These are phyloP conservation scores for Rhodinocichla rosea DNA, from an alignment of 2,113 vertebrate genomes.

Conservation along the genomic window DNA sequence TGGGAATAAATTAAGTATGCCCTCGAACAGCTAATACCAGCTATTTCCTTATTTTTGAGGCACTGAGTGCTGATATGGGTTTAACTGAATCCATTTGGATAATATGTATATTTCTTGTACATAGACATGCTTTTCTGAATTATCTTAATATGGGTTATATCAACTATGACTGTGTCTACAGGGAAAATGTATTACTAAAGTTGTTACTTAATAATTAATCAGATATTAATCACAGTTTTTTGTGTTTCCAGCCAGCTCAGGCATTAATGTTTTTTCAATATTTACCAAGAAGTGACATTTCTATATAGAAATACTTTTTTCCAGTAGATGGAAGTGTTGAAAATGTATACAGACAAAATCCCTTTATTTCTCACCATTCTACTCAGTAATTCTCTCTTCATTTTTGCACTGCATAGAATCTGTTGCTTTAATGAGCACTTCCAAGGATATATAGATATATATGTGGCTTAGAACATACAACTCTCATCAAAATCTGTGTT, in stretches of 20 bases:
- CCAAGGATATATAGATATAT: not conserved
- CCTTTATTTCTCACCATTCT: not conserved
- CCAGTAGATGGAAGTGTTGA: not conserved
- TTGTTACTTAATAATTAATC: conserved; percentile 22
- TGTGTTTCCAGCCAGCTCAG: not conserved
- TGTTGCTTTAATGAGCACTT: not conserved
- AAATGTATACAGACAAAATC: not conserved
- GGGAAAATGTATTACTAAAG: not conserved
- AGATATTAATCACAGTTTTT: not conserved
- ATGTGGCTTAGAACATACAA: not conserved
- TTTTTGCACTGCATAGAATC: not conserved
- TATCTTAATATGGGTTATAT: not conserved
- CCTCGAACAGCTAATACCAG: not conserved
- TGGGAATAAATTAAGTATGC: not conserved
- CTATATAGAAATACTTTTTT: not conserved
- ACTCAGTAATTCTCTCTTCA: not conserved
- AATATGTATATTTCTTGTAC: not conserved
- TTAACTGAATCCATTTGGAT: not conserved
- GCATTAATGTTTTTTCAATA: not conserved
- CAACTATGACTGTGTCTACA: not conserved
- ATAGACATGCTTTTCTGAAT: not conserved
- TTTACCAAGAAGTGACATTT: not conserved
- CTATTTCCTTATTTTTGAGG: not conserved
- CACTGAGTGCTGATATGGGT: not conserved
- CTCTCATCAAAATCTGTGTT: not conserved